Evolutionary conservation across 2,888 invertebrate genomes (phyloP), one percentile per base, ranked within the genome.

Genomic region (Nebria brevicollis): DNA sequence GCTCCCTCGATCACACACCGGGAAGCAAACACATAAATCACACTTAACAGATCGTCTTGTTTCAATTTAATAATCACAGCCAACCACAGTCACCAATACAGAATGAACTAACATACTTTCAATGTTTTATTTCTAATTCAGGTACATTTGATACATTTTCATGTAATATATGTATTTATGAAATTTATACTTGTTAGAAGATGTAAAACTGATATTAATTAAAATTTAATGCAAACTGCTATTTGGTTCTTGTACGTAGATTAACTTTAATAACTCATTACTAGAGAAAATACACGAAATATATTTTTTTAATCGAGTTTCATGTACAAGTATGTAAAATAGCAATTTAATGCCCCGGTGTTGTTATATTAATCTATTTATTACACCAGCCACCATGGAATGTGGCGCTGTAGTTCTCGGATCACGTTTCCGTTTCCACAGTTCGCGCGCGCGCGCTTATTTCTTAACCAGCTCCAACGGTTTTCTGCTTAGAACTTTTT

Each of bases 21-120:
- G 78, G 78, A 78, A 73, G 43, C 66, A 65, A 64, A 66, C 66
- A 26, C 66, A 34, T 75, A 75, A 75, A 75, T 75, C 75, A 75
- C 26, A 70, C 70, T 70, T 66, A 34, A 15, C 66, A 1, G 8
- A 66, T n/a, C 66, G 25, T 66, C 11, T 54, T 54, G 34, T 25
- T 66, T 66, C 25, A 66, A 70, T 70, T 70, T 70, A 20, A 70
- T 70, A 70, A 70, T 66, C n/a, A 66, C 70, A 11, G 5, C 70
- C 70, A 25, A 70, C 70, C 25, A n/a, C 2, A 5, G 15, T 25
- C 20, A 11, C 7, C 70, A 70, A 68, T 25, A 8, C 1, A 2
- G 34, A 34, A 34, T 5, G 34, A 34, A 34, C 34, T 1, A 34
- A 34, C 34, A 34, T 34, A 34, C 34, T 34, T 34, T 5, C 34